Evolutionary conservation across 2,888 invertebrate genomes (phyloP), one percentile per base, ranked within the genome.

Genomic region (Synergus laeviventris): DNA sequence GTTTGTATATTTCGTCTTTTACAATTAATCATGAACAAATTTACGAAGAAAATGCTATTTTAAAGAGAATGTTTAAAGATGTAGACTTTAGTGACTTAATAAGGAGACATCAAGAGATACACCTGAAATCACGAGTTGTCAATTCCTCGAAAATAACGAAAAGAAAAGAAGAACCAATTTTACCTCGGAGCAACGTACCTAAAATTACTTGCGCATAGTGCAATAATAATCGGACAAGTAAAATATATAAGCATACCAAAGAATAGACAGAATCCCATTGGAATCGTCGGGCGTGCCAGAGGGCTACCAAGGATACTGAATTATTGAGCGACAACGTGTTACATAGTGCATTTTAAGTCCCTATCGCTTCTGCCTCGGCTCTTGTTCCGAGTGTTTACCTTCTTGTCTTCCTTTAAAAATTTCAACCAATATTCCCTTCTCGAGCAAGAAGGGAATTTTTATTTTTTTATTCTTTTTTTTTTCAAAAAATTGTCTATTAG

Each of bases 321-420:
- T 70, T 70, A 70, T 70, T 70, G 49, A 70, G 70, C 45, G 70
- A 54, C 70, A 70, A 70, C 70, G 49, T 70, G 18, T 49, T 70
- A 31, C 49, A 49, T 36, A 49, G 70, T 70, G 70, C 70, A 70
- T 70, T 70, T 70, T 70, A 54, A 70, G 49, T 54, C 70, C 18
- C 70, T 18, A 70, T 70, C 70, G 70, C 12, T 49, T 18, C 45
- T 31, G 49, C 36, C 70, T 42, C 45, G 49, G 49, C 45, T 70
- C 49, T 45, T n/a, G 4, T 49, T 66, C 16, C 16, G 16, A 31
- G 31, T 70, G 70, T 70, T 70, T 70, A 70, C 36, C 36, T 36
- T 31, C 36, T 31, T 49, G 70, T 16, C n/a, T 49, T 31, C 36
- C 36, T 36, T 24, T 70, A 24, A 70, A 70, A 70, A 70, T 70